Evolutionary conservation across 2,888 invertebrate species (phyloP).

Genomic region (Leucozona laternaria): DNA sequence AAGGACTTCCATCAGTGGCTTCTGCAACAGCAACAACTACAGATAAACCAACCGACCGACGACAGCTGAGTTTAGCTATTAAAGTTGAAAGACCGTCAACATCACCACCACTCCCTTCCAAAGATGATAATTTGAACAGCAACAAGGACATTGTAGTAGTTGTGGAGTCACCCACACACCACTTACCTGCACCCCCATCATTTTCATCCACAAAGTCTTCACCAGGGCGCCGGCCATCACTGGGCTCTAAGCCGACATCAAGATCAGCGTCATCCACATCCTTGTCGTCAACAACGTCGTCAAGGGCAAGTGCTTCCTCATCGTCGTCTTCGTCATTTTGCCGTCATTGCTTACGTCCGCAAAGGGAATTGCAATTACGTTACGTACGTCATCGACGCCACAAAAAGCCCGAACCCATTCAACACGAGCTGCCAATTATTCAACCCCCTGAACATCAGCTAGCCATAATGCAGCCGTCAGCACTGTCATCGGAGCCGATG

Average conservation of each 20-base stretch:
- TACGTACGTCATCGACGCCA: slow-evolving; percentile 76
- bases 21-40: not conserved
- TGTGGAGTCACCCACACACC: slow-evolving; percentile 53
- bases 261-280: slow-evolving; percentile 55
- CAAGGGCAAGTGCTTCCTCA: slow-evolving; percentile 47
- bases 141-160: slow-evolving; percentile 65
- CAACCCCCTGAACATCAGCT: slow-evolving; percentile 44
- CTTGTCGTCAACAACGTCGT: slow-evolving; percentile 59
- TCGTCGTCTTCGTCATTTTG: slow-evolving; percentile 77
- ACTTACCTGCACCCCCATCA: slow-evolving; percentile 28
- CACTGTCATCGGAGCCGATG: slow-evolving; percentile 77
- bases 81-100: slow-evolving; percentile 77
- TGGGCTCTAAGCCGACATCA: slow-evolving; percentile 31
- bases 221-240: slow-evolving; percentile 37
- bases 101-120: slow-evolving; percentile 56
- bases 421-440: slow-evolving; percentile 58
- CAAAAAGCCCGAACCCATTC: slow-evolving; percentile 61
- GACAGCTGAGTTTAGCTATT: slow-evolving; percentile 75
- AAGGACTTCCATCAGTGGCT: slow-evolving; percentile 25
- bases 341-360: slow-evolving; percentile 81
- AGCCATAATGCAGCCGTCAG: slow-evolving; percentile 77
- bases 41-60: slow-evolving; percentile 32
- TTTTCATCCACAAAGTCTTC: slow-evolving; percentile 54
- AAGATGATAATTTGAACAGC: slow-evolving; percentile 61
- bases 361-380: slow-evolving; percentile 79